A percentile compares a stretch with the other conserved stretches of the same genome.
phyloP scores from a whole-genome alignment of 2,888 invertebrate genomes.

The Phalera bucephala region DNA sequence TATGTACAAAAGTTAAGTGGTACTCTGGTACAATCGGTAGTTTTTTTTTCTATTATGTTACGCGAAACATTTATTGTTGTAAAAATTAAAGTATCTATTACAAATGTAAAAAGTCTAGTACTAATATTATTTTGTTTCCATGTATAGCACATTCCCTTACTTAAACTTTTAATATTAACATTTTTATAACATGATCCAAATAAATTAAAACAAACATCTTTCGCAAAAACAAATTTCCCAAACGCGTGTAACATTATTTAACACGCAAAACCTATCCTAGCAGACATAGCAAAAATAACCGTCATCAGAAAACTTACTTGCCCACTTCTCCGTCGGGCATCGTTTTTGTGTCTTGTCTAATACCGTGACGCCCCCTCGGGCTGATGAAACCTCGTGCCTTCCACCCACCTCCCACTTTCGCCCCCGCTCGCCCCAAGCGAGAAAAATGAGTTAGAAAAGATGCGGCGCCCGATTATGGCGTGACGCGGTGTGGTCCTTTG shows the following conservation, averaged over 20 bases:
- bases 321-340: constrained; percentile 68
- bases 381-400: constrained; percentile 60
- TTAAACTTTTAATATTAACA: too few species aligned
- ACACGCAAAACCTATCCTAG: constrained; percentile 37
- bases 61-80: too few species aligned
- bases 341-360: constrained; percentile 83
- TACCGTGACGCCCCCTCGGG: constrained; percentile 75
- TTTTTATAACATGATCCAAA: too few species aligned
- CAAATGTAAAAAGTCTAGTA: too few species aligned
- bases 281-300: constrained; percentile 49
- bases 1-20: too few species aligned
- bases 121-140: too few species aligned
- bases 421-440: constrained; percentile 62
- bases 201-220: too few species aligned
- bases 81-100: too few species aligned
- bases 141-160: too few species aligned
- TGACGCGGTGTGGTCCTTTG: constrained; percentile 68
- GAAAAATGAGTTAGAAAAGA: constrained; percentile 84
- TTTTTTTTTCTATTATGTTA: too few species aligned
- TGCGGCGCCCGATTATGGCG: constrained; percentile 79
- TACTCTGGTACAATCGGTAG: too few species aligned
- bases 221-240: constrained; percentile 7
- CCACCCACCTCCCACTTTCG: constrained; percentile 35
- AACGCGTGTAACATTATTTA: constrained; percentile 20
- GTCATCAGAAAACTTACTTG: constrained; percentile 71